phyloP scores from a whole-genome alignment of 2,888 invertebrate species.

The Trachelus tabidus region DNA sequence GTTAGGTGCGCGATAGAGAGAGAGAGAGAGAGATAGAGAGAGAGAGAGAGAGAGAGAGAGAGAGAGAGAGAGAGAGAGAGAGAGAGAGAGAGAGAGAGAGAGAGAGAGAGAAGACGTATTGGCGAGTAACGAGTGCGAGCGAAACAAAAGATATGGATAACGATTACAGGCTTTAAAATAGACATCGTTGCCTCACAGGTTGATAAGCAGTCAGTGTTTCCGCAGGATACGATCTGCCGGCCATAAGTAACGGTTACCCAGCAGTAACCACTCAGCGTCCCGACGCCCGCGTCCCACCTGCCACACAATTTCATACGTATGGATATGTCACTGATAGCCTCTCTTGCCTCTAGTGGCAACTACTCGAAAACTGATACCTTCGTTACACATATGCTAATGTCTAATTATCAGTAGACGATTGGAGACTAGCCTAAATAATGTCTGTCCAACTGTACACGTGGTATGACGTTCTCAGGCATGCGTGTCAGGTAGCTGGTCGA shows the following conservation, averaged over 20 bases:
- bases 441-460: neutral
- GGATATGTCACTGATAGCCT: neutral
- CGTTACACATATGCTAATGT: conserved; percentile 22
- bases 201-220: conserved; percentile 51
- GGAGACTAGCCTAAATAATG: conserved; percentile 1
- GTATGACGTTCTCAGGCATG: neutral
- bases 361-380: conserved; percentile 22
- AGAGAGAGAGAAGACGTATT: conserved; percentile 12
- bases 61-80: neutral
- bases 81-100: neutral
- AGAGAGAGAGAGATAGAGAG: conserved; percentile 10
- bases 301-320: conserved; percentile 6
- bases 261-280: conserved; percentile 8
- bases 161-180: conserved; percentile 36
- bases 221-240: conserved; percentile 52
- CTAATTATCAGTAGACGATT: conserved; percentile 27
- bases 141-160: conserved; percentile 22
- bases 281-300: conserved; percentile 14
- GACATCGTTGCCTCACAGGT: conserved; percentile 40
- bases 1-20: neutral
- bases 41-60: conserved; percentile 3
- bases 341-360: neutral
- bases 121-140: conserved; percentile 14
- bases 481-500: neutral
- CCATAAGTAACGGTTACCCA: conserved; percentile 48